phyloP scores from a whole-genome alignment of 53 echinoderm and acorn worm species.

The Echinarachnius parma region DNA sequence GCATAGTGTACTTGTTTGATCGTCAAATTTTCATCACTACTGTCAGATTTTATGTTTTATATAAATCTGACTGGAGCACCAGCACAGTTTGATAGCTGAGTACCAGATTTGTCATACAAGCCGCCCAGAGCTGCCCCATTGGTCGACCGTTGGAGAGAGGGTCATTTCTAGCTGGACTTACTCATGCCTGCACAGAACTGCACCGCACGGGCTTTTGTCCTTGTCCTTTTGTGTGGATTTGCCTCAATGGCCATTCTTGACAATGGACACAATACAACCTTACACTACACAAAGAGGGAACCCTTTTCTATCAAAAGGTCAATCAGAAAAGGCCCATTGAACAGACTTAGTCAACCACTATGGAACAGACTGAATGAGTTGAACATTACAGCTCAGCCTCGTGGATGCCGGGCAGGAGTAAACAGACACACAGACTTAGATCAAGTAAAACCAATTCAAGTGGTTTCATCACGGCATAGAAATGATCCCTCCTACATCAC shows the following conservation, averaged over 20 bases:
- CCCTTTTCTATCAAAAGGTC: slow-evolving; percentile 12
- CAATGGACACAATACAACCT: background rate
- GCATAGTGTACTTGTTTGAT: background rate
- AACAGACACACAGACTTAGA: background rate
- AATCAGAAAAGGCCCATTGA: slow-evolving; percentile 3
- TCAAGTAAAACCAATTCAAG: background rate
- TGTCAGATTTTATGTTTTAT: background rate
- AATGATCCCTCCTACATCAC: background rate
- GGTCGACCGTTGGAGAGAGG: background rate
- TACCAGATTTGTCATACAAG: background rate
- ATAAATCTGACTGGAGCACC: slow-evolving; percentile 2
- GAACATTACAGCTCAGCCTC: background rate
- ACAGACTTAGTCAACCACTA: background rate
- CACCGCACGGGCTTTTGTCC: background rate
- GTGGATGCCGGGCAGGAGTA: background rate
- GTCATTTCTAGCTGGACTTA: slow-evolving; percentile 10
- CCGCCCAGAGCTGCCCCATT: slow-evolving; percentile 2
- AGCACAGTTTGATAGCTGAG: background rate
- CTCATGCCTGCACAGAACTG: background rate
- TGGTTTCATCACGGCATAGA: background rate
- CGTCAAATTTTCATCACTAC: background rate
- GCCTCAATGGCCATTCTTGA: background rate
- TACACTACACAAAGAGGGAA: slow-evolving; percentile 6
- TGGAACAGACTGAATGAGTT: background rate
- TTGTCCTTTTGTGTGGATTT: background rate